phyloP scores from a whole-genome alignment of 2,113 vertebrate genomes.

The Eolophus roseicapilla region DNA sequence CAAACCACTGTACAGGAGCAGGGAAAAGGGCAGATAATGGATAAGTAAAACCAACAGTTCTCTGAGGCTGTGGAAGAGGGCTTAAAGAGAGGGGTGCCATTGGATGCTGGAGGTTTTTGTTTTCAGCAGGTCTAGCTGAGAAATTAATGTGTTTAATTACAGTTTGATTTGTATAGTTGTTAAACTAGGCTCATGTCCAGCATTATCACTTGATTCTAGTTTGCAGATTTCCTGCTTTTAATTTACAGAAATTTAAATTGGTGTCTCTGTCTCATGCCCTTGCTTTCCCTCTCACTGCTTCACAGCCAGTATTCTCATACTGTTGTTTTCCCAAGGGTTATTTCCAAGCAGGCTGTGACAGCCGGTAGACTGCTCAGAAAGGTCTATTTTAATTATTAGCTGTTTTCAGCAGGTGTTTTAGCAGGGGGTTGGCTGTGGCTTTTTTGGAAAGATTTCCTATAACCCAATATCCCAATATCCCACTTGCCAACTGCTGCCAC shows the following conservation, averaged over 20 bases:
- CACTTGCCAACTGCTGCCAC: not conserved
- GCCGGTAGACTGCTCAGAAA: constrained; percentile 22
- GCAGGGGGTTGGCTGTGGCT: not conserved
- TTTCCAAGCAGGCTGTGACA: constrained; percentile 28
- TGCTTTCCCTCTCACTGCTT: constrained; percentile 9
- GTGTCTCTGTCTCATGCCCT: not conserved
- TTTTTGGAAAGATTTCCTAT: not conserved
- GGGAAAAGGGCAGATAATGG: not conserved
- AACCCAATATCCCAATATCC: not conserved
- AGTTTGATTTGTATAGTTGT: not conserved
- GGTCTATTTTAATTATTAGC: constrained; percentile 24
- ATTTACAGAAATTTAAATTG: constrained; percentile 23
- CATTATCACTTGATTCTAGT: not conserved
- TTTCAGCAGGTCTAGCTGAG: not conserved
- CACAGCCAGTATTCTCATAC: not conserved
- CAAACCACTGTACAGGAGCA: not conserved
- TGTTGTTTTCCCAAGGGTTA: not conserved
- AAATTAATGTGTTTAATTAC: constrained; percentile 16
- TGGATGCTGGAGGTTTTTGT: not conserved
- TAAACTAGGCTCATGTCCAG: not conserved
- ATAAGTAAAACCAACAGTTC: not conserved
- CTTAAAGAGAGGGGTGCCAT: not conserved
- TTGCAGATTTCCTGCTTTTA: constrained; percentile 10
- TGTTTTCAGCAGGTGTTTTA: constrained; percentile 25
- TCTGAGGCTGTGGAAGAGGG: not conserved